A percentile compares a stretch with the other conserved stretches of the same genome.
Evolutionary conservation across 2,888 invertebrate species (phyloP).

Genomic region (Graphium colonna): DNA sequence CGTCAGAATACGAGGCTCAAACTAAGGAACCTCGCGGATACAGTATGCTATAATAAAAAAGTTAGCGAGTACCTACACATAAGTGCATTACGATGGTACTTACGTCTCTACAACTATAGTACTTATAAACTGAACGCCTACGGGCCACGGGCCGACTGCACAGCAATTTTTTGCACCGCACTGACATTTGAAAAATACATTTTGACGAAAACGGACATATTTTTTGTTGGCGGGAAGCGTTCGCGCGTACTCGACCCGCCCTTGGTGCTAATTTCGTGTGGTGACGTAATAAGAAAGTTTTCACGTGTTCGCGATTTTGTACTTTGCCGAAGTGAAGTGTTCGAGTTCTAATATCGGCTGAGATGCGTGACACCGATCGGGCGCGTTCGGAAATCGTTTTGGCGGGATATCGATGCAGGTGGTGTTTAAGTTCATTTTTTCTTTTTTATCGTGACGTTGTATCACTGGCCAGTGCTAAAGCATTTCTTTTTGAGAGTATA

Average conservation of each 20-base stretch:
- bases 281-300: constrained; percentile 34
- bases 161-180: constrained; percentile 70
- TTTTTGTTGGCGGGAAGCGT: constrained; percentile 41
- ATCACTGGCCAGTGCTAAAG: not conserved
- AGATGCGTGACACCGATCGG: constrained; percentile 44
- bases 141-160: constrained; percentile 58
- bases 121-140: constrained; percentile 69
- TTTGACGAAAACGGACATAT: constrained; percentile 75
- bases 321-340: constrained; percentile 32
- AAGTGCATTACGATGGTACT: constrained; percentile 74
- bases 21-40: constrained; percentile 69
- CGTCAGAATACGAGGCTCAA: constrained; percentile 48
- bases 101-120: constrained; percentile 61
- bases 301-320: constrained; percentile 16
- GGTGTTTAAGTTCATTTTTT: constrained; percentile 37
- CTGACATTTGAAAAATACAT: constrained; percentile 77
- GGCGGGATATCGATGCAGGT: constrained; percentile 61
- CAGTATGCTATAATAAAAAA: constrained; percentile 77
- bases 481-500: too few species aligned
- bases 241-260: constrained; percentile 16
- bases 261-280: constrained; percentile 20
- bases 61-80: constrained; percentile 74
- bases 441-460: not conserved
- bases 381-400: constrained; percentile 38
- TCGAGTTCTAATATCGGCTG: constrained; percentile 41